Conservation (phyloP, 2,888 invertebrate genomes). For the Cantharis lateralis region DNA sequence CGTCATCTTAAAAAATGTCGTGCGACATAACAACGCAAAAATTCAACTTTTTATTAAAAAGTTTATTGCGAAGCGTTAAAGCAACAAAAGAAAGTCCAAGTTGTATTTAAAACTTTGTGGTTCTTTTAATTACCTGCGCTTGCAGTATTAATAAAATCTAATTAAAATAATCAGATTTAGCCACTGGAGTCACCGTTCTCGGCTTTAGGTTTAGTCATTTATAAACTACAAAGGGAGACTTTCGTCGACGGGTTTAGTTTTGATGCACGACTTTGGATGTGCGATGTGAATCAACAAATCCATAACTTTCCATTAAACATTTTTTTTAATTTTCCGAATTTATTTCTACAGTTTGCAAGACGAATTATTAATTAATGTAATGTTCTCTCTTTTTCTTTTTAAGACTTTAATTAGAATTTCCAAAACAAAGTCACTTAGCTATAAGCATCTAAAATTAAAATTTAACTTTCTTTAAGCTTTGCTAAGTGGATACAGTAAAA, state of each 20-base stretch:
- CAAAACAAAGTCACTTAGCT: not conserved
- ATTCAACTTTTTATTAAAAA: not conserved
- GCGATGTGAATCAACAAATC: not conserved
- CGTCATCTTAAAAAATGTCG: not conserved
- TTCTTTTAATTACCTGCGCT: conserved; percentile 17
- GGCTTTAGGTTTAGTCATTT: conserved; percentile 17
- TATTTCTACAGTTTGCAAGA: not conserved
- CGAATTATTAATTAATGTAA: not conserved
- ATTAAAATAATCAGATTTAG: conserved; percentile 36
- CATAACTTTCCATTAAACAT: not conserved
- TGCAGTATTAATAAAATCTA: conserved; percentile 31
- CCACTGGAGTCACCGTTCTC: conserved; percentile 4
- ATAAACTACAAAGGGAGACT: conserved; percentile 12
- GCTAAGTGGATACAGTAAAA: not conserved
- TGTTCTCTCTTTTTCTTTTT: not conserved
- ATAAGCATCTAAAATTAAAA: not conserved
- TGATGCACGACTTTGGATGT: conserved; percentile 10
- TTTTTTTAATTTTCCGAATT: not conserved
- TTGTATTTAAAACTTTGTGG: not conserved
- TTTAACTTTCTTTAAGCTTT: not conserved
- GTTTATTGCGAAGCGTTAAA: not conserved
- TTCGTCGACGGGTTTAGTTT: conserved; percentile 6
- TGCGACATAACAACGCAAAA: not conserved
- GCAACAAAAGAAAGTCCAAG: conserved; percentile 2
- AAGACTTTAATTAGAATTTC: not conserved